A percentile compares a stretch with the other conserved stretches of the same genome.
These are phyloP conservation scores for Stomatorhinus ivindoensis DNA, from an alignment of 2,113 vertebrate genomes.

Conservation along the genomic window DNA sequence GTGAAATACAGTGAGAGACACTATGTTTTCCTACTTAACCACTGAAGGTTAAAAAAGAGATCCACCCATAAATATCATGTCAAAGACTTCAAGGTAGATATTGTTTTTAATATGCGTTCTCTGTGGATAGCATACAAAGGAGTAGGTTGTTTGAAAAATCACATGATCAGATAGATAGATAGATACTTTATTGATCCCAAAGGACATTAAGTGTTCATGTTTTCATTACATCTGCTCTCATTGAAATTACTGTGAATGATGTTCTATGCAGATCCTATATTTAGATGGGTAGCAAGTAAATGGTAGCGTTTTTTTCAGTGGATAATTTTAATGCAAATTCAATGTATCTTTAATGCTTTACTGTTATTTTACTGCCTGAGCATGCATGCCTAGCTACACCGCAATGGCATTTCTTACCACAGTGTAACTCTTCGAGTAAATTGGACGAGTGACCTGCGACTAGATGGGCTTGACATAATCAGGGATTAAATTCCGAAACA, in stretches of 20 bases:
- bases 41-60: background rate
- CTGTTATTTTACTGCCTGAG: background rate
- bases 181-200: no score
- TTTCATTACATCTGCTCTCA: background rate
- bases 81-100: background rate
- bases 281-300: background rate
- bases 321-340: background rate
- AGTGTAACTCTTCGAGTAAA: background rate
- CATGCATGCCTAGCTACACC: background rate
- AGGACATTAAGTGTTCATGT: background rate
- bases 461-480: background rate
- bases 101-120: background rate
- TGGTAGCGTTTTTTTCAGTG: background rate
- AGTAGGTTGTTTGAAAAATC: background rate
- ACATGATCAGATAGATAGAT: background rate
- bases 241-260: background rate
- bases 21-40: background rate
- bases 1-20: background rate
- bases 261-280: background rate
- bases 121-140: background rate
- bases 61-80: background rate
- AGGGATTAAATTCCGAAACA: background rate
- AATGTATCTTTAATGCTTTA: background rate
- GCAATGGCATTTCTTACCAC: background rate
- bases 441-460: background rate